phyloP scores from a whole-genome alignment of 37 sponge, comb jelly and placozoan genomes.

The Diacarnus erythraeanus region DNA sequence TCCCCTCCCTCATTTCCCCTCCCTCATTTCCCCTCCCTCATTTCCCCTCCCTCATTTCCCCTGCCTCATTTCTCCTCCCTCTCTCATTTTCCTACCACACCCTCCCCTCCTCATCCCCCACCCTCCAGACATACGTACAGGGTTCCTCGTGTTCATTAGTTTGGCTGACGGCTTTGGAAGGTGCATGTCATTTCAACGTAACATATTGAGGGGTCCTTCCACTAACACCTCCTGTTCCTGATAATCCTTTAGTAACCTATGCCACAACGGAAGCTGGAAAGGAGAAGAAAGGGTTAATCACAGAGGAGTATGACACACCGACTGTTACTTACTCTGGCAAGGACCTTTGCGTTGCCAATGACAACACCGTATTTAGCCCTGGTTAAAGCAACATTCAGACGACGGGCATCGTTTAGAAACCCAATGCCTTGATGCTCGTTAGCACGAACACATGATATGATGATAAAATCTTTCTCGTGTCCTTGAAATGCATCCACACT shows the following conservation, averaged over 20 bases:
- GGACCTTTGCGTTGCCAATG: conserved; percentile 93
- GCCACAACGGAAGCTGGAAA: conserved; percentile 81
- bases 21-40: too few species aligned
- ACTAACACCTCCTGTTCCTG: conserved; percentile 81
- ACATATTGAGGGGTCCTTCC: conserved; percentile 89
- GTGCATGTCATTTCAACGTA: conserved; percentile 86
- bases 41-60: too few species aligned
- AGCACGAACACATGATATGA: conserved; percentile 90
- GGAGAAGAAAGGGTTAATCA: background rate
- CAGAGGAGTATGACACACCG: background rate
- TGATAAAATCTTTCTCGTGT: conserved; percentile 95
- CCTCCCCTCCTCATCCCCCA: too few species aligned
- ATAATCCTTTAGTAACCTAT: conserved; percentile 81
- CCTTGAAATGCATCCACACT: conserved; percentile 99
- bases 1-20: too few species aligned
- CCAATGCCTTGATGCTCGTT: conserved; percentile 98
- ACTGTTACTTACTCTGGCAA: conserved; percentile 60
- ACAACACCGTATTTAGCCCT: conserved; percentile 93
- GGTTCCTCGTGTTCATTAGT: conserved; percentile 80
- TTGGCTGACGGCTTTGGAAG: conserved; percentile 84
- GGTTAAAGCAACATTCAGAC: conserved; percentile 95
- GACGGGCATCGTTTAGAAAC: conserved; percentile 94
- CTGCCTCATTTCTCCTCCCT: too few species aligned
- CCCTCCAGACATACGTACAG: too few species aligned
- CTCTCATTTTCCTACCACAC: too few species aligned